Evolutionary conservation across 1,140 invertebrate species (phyloP).

Genomic region (Heliconius nattereri): DNA sequence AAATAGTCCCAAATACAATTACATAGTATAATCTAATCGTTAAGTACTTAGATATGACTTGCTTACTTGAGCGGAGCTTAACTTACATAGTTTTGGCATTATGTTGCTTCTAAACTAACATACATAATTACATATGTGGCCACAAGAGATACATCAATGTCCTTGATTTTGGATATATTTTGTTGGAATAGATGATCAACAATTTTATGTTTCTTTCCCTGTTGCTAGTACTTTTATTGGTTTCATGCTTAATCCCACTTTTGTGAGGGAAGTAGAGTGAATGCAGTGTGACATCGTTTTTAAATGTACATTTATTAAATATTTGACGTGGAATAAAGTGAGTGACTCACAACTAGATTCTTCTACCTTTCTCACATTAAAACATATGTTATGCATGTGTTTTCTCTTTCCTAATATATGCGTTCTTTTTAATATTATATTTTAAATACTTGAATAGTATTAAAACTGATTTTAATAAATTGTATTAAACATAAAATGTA

Average conservation of each 20-base stretch:
- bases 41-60: slow-evolving; percentile 50
- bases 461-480: no score
- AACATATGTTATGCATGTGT: no score
- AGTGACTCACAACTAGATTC: no score
- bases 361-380: no score
- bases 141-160: background rate
- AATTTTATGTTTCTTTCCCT: background rate
- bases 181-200: background rate
- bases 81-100: slow-evolving; percentile 40
- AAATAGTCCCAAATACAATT: slow-evolving; percentile 13
- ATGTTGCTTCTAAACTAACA: slow-evolving; percentile 2
- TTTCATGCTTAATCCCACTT: no score
- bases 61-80: slow-evolving; percentile 42
- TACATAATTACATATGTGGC: background rate
- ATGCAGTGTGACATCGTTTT: no score
- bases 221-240: background rate
- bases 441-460: no score
- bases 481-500: background rate
- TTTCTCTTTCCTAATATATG: no score
- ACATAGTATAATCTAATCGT: slow-evolving; percentile 52
- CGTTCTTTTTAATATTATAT: no score
- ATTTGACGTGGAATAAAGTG: no score
- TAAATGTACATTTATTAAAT: no score
- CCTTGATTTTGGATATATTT: background rate
- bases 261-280: no score